Percentiles rank a stretch among this genome's conserved stretches.
phyloP scores from a whole-genome alignment of 2,113 vertebrate species.

The Eonycteris spelaea region DNA sequence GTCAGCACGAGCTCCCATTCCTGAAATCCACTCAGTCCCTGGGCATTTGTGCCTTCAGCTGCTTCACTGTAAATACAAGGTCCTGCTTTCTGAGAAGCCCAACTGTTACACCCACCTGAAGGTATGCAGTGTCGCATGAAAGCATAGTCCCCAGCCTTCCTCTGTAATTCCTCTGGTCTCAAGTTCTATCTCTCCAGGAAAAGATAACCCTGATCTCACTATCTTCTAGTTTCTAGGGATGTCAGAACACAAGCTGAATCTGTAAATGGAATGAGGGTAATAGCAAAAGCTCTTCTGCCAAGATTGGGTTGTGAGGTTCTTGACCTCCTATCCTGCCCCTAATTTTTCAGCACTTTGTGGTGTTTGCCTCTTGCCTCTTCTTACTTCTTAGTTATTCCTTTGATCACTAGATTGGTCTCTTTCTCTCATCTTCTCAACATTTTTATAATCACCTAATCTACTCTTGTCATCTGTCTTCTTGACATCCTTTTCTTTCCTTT shows the following conservation, averaged over 20 bases:
- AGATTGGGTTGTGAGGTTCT: not conserved
- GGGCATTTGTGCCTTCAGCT: conserved; percentile 54
- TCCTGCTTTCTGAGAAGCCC: not conserved
- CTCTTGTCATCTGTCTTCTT: not conserved
- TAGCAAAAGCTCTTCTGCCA: not conserved
- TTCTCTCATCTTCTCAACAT: not conserved
- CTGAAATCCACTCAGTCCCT: conserved; percentile 56
- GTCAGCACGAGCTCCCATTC: conserved; percentile 40
- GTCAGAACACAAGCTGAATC: conserved; percentile 8
- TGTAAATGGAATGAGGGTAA: conserved; percentile 32
- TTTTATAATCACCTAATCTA: not conserved
- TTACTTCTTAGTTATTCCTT: not conserved
- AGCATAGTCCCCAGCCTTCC: conserved; percentile 31
- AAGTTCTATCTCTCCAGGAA: conserved; percentile 43
- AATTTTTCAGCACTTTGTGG: not conserved
- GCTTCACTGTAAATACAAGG: conserved; percentile 64
- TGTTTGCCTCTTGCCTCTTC: not conserved
- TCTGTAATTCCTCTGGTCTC: conserved; percentile 63
- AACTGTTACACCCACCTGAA: conserved; percentile 79
- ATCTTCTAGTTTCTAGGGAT: conserved; percentile 31
- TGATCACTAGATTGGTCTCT: not conserved
- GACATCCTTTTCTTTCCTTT: not conserved
- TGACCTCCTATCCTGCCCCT: not conserved
- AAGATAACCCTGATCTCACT: conserved; percentile 48
- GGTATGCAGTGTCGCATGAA: accelerated